A percentile compares a stretch with the other conserved stretches of the same genome.
Conservation (phyloP, 1,140 invertebrate species). For the Drosophila kanapiae region DNA sequence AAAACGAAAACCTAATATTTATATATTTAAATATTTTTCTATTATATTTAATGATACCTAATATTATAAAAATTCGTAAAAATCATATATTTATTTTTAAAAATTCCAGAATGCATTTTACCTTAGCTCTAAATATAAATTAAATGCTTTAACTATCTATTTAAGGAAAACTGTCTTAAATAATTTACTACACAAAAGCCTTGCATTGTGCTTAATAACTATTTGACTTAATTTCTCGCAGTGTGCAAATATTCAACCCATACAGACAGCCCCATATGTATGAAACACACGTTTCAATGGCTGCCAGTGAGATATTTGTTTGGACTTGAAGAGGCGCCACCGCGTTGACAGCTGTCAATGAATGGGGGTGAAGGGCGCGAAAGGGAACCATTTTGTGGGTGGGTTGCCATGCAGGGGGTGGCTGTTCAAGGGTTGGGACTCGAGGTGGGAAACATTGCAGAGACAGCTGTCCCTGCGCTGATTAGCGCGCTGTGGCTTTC, state of each 20-base stretch:
- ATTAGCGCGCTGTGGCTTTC: constrained; percentile 42
- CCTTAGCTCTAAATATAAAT: no score
- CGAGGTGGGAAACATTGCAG: constrained; percentile 10
- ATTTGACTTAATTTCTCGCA: background rate
- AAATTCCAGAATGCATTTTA: no score
- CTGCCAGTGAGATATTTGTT: constrained; percentile 53
- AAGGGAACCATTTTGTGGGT: constrained; percentile 28
- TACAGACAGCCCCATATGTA: constrained; percentile 7
- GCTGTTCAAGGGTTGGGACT: background rate
- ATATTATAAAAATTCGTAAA: no score
- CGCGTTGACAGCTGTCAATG: constrained; percentile 66
- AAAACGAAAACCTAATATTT: no score
- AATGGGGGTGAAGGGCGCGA: constrained; percentile 24
- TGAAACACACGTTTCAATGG: constrained; percentile 26
- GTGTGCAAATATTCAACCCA: constrained; percentile 4
- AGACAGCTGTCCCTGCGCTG: constrained; percentile 35
- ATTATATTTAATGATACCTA: no score
- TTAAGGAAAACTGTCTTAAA: no score
- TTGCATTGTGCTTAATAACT: no score
- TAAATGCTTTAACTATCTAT: no score
- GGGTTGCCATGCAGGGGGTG: constrained; percentile 7
- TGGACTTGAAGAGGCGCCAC: constrained; percentile 56
- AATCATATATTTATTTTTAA: no score
- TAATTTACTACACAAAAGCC: no score
- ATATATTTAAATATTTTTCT: no score